A percentile compares a stretch with the other conserved stretches of the same genome.
Evolutionary conservation across 2,888 invertebrate genomes (phyloP).

Genomic region (Acanthopleura granulata): DNA sequence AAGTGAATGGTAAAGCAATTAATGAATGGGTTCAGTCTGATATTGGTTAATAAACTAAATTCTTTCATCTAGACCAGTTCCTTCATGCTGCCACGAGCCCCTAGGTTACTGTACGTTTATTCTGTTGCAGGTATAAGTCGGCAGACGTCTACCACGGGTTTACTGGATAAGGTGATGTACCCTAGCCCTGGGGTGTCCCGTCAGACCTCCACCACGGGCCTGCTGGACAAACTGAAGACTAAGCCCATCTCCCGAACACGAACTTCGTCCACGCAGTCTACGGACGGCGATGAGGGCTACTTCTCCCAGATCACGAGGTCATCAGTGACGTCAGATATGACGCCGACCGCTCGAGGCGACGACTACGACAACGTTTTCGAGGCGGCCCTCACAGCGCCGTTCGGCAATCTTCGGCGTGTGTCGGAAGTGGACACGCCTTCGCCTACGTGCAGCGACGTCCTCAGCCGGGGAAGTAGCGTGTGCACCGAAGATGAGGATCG

Average conservation of each 20-base stretch:
- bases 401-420: conserved; percentile 4
- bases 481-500: neutral
- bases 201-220: conserved; percentile 26
- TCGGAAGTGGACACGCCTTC: conserved; percentile 16
- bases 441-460: neutral
- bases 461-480: neutral
- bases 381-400: neutral
- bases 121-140: conserved; percentile 12
- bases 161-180: conserved; percentile 11
- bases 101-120: neutral
- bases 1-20: too few species aligned
- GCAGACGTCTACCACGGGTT: conserved; percentile 16
- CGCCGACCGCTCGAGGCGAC: neutral
- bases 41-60: too few species aligned
- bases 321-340: neutral
- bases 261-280: neutral
- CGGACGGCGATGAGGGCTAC: conserved; percentile 12
- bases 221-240: conserved; percentile 6
- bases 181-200: conserved; percentile 23
- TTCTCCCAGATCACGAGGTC: neutral
- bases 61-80: neutral
- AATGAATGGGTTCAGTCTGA: too few species aligned
- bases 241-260: neutral
- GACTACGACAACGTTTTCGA: conserved; percentile 14
- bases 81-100: neutral